phyloP scores from a whole-genome alignment of 2,113 vertebrate species.

The Fregata magnificens region DNA sequence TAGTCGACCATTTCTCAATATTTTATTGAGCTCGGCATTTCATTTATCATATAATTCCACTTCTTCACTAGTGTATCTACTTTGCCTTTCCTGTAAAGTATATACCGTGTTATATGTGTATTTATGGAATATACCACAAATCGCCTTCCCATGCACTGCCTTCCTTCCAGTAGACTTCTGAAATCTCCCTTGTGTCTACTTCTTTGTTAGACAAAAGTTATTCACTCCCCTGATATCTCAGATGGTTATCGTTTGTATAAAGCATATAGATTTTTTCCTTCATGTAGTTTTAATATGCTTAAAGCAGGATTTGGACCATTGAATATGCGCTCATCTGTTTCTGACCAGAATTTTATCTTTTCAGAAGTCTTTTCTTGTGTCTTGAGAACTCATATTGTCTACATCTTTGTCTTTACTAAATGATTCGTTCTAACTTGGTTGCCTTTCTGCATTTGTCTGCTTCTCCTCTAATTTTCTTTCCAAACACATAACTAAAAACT shows the following conservation, averaged over 20 bases:
- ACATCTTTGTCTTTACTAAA: not conserved
- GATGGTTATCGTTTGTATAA: not conserved
- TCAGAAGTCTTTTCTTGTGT: not conserved
- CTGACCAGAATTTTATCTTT: not conserved
- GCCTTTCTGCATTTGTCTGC: not conserved
- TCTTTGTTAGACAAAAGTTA: not conserved
- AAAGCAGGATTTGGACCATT: not conserved
- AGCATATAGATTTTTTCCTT: not conserved
- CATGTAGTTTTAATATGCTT: not conserved
- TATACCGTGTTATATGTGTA: not conserved
- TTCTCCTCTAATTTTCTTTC: not conserved
- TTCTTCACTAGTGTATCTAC: not conserved
- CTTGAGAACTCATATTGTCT: not conserved
- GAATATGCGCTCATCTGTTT: not conserved
- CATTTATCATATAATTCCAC: not conserved
- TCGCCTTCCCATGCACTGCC: not conserved
- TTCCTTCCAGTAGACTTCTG: not conserved
- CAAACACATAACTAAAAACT: not conserved
- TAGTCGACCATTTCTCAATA: not conserved
- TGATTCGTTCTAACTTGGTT: not conserved
- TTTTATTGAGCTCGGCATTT: not conserved
- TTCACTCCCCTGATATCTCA: not conserved
- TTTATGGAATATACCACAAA: not conserved
- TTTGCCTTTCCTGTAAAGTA: not conserved
- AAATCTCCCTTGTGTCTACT: not conserved